Percentiles rank a stretch among this genome's conserved stretches.
These are phyloP conservation scores for Diploscapter pachys DNA, from an alignment of 1,140 invertebrate species.

Conservation along the genomic window DNA sequence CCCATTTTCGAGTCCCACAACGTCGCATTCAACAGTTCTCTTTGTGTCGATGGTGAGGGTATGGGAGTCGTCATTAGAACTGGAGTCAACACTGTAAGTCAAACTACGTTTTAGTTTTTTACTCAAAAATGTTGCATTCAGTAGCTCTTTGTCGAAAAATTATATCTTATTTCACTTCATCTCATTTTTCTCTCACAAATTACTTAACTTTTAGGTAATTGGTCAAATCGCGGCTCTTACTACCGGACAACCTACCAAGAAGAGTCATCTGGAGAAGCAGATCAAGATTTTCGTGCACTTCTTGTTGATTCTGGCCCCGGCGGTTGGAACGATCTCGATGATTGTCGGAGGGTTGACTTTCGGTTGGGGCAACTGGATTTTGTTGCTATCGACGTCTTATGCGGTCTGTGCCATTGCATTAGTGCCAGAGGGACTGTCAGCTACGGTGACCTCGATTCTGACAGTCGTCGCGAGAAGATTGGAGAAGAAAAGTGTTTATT, in stretches of 20 bases:
- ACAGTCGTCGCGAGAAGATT: conserved; percentile 4
- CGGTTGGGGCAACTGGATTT: neutral
- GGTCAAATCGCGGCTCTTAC: conserved; percentile 14
- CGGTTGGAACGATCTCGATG: conserved; percentile 8
- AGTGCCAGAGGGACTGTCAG: conserved; percentile 1
- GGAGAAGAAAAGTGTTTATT: no score
- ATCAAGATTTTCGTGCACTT: conserved; percentile 6
- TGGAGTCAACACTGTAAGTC: conserved; percentile 4
- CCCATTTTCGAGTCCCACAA: conserved; percentile 4
- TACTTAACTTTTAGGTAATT: neutral
- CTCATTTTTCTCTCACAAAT: no score
- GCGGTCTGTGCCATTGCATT: conserved; percentile 12
- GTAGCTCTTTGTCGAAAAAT: no score
- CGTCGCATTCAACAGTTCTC: conserved; percentile 12
- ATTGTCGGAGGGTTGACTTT: conserved; percentile 10
- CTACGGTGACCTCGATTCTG: conserved; percentile 4
- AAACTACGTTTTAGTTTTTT: neutral
- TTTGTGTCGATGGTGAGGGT: conserved; percentile 7
- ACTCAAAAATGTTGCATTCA: neutral
- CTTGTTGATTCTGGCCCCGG: neutral
- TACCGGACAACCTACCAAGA: conserved; percentile 16
- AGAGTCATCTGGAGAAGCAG: conserved; percentile 5
- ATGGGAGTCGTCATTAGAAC: conserved; percentile 3
- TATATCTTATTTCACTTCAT: no score
- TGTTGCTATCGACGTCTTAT: neutral